Base-by-base conservation (phyloP, 2,888 invertebrate genomes). In the Ophraella communa region DNA sequence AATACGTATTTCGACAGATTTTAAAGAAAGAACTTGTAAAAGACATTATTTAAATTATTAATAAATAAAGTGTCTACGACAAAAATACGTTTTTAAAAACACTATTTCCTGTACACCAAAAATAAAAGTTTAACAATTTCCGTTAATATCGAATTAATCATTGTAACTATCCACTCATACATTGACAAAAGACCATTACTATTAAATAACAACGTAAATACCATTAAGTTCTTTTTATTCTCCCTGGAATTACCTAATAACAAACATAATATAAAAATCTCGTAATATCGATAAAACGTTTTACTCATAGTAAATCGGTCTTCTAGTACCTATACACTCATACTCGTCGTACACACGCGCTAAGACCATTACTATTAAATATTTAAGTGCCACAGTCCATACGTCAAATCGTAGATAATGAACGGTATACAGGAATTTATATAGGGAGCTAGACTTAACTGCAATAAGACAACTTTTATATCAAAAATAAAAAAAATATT, bases 291-390 rank as follows among this genome's bases (percentile, higher is more conserved):
- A 62, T 60, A 45, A 60, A 59, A 49, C 55, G 47, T 61, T 64
- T 62, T 21, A 55, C n/a, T 14, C 39, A 54, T 5, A 24, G 55
- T 17, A 39, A 54, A 30, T n/a, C 23, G 20, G 27, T 21, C 20
- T n/a, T 35, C 1, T 21, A 1, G 7, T 8, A 23, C 11, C 23
- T 23, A 24, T 51, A n/a, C n/a, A n/a, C n/a, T n/a, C n/a, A n/a
- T n/a, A n/a, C n/a, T n/a, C n/a, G n/a, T n/a, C n/a, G 51, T n/a
- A 4, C 18, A 35, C 73, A 71, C 70, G 71, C 72, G 63, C 69
- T 63, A 61, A 30, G 35, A 67, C 66, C 66, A 71, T 74, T 73
- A 74, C 65, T 72, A 74, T 74, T 71, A 74, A 73, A 73, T 72
- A 74, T 74, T 73, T 67, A 73, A 71, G 35, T 24, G 11, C 55